phyloP scores from a whole-genome alignment of 2,113 vertebrate species.

The Oophaga pumilio region DNA sequence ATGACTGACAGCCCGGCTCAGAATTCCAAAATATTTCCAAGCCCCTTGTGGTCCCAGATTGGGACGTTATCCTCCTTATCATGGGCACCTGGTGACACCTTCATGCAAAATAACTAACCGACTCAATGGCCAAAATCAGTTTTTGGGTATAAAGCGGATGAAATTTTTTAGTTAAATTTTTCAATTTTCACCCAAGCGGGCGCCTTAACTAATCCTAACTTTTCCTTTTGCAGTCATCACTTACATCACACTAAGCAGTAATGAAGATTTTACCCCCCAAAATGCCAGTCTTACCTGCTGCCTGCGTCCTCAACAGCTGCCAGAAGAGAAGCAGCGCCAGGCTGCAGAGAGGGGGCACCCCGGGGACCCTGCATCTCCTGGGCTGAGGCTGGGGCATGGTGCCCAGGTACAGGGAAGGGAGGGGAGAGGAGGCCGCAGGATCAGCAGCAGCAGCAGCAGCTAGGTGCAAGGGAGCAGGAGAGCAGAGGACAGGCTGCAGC shows the following conservation, averaged over 20 bases:
- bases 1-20: conserved; percentile 4
- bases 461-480: background rate
- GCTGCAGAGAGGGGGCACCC: conserved; percentile 50
- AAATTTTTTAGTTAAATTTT: background rate
- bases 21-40: background rate
- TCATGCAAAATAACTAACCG: background rate
- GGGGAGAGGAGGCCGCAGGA: conserved; percentile 48
- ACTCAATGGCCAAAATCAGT: background rate
- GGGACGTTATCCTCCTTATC: background rate
- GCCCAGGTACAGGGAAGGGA: conserved; percentile 52
- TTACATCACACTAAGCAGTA: background rate
- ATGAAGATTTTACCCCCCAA: conserved; percentile 14
- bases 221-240: background rate
- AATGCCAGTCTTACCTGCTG: conserved; percentile 52
- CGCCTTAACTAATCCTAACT: background rate
- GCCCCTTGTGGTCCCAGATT: background rate
- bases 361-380: conserved; percentile 49
- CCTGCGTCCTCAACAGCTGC: conserved; percentile 55
- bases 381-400: conserved; percentile 48
- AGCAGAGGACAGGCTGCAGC: conserved; percentile 53
- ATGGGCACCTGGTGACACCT: background rate
- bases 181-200: background rate
- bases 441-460: conserved; percentile 23
- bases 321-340: conserved; percentile 47
- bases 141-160: too few species aligned